Evolutionary conservation across 2,113 vertebrate genomes (phyloP).

Genomic region (Nanorana parkeri): DNA sequence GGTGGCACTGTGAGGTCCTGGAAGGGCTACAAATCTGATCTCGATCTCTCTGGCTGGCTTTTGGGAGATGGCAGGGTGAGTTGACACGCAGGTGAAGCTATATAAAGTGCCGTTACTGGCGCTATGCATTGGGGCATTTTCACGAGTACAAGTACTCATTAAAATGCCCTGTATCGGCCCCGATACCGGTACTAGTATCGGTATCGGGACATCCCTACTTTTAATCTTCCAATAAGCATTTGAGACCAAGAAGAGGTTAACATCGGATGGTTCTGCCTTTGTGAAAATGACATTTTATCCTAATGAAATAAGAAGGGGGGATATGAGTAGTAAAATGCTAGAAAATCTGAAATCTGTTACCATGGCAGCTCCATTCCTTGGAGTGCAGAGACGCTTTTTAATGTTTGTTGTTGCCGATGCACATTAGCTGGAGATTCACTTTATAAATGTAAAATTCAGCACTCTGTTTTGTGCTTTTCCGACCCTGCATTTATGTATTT

Average conservation of each 20-base stretch:
- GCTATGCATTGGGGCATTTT: no score
- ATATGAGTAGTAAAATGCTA: neutral
- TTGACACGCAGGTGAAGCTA: no score
- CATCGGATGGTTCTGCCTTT: neutral
- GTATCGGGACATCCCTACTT: no score
- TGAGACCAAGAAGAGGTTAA: neutral
- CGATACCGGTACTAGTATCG: no score
- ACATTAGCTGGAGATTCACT: neutral
- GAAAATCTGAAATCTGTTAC: slow-evolving; percentile 26
- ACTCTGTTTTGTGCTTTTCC: neutral
- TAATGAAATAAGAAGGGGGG: neutral
- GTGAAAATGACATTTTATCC: neutral
- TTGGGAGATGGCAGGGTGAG: no score
- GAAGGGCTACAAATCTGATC: no score
- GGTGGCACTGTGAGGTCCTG: no score
- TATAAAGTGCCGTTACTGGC: no score
- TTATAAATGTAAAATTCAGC: neutral
- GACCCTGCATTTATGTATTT: neutral
- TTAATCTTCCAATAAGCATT: neutral
- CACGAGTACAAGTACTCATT: no score
- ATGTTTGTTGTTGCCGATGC: slow-evolving; percentile 9
- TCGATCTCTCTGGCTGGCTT: no score
- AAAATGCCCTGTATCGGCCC: no score
- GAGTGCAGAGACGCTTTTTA: neutral
- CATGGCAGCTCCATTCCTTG: slow-evolving; percentile 19